Evolutionary conservation across 1,140 invertebrate genomes (phyloP), one percentile per base, ranked within the genome.

Genomic region (Sitophilus oryzae): DNA sequence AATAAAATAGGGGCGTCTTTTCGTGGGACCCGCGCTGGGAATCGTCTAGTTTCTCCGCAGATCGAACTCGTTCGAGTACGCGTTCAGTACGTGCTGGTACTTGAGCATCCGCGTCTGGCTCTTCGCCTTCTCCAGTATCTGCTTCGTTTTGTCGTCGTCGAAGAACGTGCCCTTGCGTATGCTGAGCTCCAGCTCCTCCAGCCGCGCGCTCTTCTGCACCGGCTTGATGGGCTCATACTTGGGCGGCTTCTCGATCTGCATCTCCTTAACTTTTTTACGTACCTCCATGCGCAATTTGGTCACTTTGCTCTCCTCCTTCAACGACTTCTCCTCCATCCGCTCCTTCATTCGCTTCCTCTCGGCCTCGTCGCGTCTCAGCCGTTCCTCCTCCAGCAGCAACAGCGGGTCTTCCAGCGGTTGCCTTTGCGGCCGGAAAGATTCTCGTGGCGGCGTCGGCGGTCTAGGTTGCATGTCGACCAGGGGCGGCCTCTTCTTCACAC

Each of bases 81-180:
- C 35, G 18, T 56, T 56, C 9, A 67, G 36, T 20, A 60, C 58
- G 11, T 63, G 49, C 48, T 64, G 64, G 22, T 66, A 62, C 56
- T 66, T 66, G 14, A 66, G 50, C 61, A 63, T 60, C 43, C 64
- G 59, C n/a, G 61, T 66, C 16, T 57, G 37, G 41, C 47, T 65
- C 45, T 63, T 60, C 10, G 62, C 66, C 50, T 62, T 66, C 49
- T 71, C 68, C 43, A 71, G 35, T 15, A 71, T 71, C 46, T 65
- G 63, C 51, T 65, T 68, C 2, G 69, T 70, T 25, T 62, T 60
- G 34, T 66, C 64, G 52, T 71, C 61, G 37, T 71, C 69, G 52
- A 71, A 65, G 53, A 71, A 70, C 3, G 66, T 69, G 8, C 69
- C 69, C 37, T 69, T 66, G 30, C 59, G 60, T 40, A 70, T 67